A percentile compares a stretch with the other conserved stretches of the same genome.
These are phyloP conservation scores for Chelmon rostratus DNA, from an alignment of 2,797 vertebrate genomes.

Conservation along the genomic window DNA sequence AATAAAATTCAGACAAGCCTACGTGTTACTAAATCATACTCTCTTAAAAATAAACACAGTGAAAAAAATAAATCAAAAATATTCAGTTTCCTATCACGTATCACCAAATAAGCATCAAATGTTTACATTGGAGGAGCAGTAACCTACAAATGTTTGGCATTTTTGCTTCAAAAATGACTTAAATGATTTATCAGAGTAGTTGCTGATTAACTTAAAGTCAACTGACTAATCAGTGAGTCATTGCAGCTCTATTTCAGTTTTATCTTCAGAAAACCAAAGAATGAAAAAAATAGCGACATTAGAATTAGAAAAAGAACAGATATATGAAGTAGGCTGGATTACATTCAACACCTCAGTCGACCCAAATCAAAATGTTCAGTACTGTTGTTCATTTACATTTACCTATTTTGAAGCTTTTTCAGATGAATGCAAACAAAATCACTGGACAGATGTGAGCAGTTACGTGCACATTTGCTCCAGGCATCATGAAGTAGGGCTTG, in stretches of 20 bases:
- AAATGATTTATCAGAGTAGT: no score
- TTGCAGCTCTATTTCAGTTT: no score
- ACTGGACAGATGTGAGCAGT: neutral
- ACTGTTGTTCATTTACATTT: neutral
- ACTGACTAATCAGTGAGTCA: no score
- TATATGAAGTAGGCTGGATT: neutral
- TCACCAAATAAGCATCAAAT: neutral
- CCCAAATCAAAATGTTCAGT: no score
- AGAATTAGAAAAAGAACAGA: neutral
- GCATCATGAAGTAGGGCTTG: neutral
- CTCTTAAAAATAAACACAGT: no score
- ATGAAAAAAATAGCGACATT: no score
- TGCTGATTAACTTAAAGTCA: no score
- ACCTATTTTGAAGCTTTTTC: neutral
- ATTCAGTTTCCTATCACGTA: neutral
- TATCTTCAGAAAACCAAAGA: no score
- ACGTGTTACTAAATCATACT: neutral
- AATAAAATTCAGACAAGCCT: neutral
- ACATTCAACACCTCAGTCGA: neutral
- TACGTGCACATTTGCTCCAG: no score
- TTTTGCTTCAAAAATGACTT: no score
- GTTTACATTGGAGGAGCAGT: no score
- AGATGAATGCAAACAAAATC: neutral
- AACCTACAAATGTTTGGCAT: no score
- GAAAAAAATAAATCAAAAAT: neutral